phyloP scores from a whole-genome alignment of 2,888 invertebrate genomes.

The Lamellibrachia columna region DNA sequence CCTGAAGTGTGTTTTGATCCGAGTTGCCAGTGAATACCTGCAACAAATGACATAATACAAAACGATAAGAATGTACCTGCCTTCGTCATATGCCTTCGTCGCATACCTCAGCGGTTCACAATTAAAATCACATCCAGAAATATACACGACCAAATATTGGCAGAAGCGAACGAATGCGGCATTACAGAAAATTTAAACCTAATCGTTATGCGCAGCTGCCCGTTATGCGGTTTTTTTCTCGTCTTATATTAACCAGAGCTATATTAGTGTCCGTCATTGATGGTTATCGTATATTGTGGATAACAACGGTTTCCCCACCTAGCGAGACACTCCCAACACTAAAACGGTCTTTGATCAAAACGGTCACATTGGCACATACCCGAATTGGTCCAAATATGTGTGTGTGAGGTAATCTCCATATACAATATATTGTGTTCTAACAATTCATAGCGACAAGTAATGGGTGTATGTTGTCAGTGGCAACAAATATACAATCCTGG shows the following conservation, averaged over 20 bases:
- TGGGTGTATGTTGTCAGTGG: no score
- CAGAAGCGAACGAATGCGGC: not conserved
- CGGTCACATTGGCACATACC: no score
- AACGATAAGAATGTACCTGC: not conserved
- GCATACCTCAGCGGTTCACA: not conserved
- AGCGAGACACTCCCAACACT: no score
- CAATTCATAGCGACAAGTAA: no score
- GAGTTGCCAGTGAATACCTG: constrained; percentile 33
- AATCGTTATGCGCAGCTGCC: not conserved
- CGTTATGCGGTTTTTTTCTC: not conserved
- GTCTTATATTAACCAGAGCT: not conserved
- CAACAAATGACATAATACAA: constrained; percentile 7
- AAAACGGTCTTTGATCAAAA: no score
- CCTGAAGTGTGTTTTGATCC: constrained; percentile 29
- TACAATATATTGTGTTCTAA: no score
- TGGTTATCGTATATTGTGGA: constrained; percentile 7
- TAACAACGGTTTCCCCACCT: no score
- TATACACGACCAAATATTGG: not conserved
- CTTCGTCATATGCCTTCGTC: not conserved
- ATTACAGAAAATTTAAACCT: not conserved
- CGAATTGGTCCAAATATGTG: no score
- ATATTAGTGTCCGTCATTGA: not conserved
- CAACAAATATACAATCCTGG: no score
- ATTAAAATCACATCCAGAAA: not conserved
- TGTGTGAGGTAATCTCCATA: no score